These are phyloP conservation scores for Dryomyza anilis DNA, from an alignment of 2,888 invertebrate genomes.

Conservation along the genomic window DNA sequence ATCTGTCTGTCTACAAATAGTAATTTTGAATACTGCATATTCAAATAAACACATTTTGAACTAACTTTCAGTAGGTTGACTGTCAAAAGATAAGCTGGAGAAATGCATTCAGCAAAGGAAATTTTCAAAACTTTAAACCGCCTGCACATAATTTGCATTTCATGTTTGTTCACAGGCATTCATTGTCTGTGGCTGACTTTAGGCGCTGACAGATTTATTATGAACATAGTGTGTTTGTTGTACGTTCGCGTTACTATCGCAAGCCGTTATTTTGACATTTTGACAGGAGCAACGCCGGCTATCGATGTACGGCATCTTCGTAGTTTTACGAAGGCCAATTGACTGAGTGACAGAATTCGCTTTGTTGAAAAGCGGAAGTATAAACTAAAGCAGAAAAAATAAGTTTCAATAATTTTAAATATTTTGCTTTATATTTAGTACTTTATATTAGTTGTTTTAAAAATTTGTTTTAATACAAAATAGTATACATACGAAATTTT, in stretches of 20 bases:
- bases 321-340: too few relatives aligned
- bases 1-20: not conserved
- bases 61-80: not conserved
- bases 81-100: conserved; percentile 2
- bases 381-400: too few relatives aligned
- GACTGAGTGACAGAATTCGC: too few relatives aligned
- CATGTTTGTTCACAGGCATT: too few relatives aligned
- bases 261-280: not conserved
- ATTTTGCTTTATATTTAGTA: too few relatives aligned
- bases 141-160: conserved; percentile 16
- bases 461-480: too few relatives aligned
- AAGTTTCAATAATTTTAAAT: too few relatives aligned
- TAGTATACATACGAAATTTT: too few relatives aligned
- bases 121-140: conserved; percentile 7
- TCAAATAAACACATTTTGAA: not conserved
- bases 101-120: not conserved
- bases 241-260: not conserved
- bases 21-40: not conserved
- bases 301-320: too few relatives aligned
- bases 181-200: not conserved
- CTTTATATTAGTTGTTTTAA: too few relatives aligned
- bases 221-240: not conserved
- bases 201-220: not conserved
- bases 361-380: too few relatives aligned
- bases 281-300: too few relatives aligned